Evolutionary conservation across 2,113 vertebrate species (phyloP).

Genomic region (Odontophorus gujanensis): DNA sequence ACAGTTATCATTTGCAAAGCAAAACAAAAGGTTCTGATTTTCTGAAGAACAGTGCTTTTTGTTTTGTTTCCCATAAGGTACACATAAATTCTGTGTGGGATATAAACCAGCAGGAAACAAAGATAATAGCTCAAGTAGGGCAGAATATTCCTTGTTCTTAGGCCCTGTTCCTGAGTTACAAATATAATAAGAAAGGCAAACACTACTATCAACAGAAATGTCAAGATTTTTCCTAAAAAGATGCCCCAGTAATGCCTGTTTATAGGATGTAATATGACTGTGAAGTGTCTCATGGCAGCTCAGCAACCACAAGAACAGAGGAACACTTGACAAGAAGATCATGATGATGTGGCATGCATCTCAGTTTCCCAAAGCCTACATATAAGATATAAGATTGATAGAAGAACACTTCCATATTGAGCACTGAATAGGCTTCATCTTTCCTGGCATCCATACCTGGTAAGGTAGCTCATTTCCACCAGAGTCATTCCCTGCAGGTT

Average conservation of each 20-base stretch:
- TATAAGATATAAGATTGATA: fast-evolving
- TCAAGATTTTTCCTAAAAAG: not conserved
- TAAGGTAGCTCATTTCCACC: not conserved
- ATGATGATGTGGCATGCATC: fast-evolving
- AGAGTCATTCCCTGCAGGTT: not conserved
- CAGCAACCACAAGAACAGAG: not conserved
- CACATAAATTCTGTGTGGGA: not conserved
- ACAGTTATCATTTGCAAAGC: not conserved
- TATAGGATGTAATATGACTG: not conserved
- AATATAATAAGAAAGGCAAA: not conserved
- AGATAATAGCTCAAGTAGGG: not conserved
- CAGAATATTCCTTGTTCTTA: not conserved
- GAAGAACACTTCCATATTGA: not conserved
- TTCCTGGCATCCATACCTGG: not conserved
- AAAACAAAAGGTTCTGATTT: not conserved
- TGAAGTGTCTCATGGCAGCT: not conserved
- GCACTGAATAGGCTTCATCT: too few species aligned
- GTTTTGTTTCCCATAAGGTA: not conserved
- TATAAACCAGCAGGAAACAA: not conserved
- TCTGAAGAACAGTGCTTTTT: not conserved
- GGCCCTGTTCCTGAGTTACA: not conserved
- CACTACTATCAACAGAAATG: not conserved
- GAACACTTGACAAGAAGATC: not conserved
- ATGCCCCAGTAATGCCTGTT: not conserved
- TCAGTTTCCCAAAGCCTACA: not conserved